A percentile compares a stretch with the other conserved stretches of the same genome.
phyloP scores from a whole-genome alignment of 1,140 invertebrate species.

The Lasioglossum baleicum region DNA sequence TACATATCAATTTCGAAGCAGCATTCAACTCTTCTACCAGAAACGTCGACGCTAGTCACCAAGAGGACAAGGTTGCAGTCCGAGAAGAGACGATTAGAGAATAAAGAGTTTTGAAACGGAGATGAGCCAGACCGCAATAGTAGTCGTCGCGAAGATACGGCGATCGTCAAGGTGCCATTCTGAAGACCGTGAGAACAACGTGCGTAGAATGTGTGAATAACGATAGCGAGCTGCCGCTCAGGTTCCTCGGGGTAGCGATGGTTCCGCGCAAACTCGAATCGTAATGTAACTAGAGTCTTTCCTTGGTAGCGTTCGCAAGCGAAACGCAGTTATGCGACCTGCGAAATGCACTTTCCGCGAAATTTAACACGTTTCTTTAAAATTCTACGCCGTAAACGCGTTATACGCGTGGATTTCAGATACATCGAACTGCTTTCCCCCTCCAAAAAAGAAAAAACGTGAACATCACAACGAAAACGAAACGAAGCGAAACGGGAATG shows the following conservation, averaged over 20 bases:
- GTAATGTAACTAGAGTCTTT: constrained; percentile 28
- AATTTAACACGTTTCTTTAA: constrained; percentile 18
- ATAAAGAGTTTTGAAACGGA: neutral
- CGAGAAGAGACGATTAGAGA: neutral
- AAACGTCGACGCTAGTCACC: too few species aligned
- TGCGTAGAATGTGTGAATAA: constrained; percentile 35
- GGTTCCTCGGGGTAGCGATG: constrained; percentile 5
- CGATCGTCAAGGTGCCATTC: constrained; percentile 5
- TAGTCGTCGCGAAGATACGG: neutral
- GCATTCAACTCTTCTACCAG: too few species aligned
- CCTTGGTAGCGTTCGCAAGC: neutral
- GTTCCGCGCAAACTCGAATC: constrained; percentile 21
- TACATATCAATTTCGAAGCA: too few species aligned
- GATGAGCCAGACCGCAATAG: neutral
- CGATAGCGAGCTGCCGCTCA: constrained; percentile 29
- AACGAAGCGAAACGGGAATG: too few species aligned
- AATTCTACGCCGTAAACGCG: neutral
- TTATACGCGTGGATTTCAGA: too few species aligned
- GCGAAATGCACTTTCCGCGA: constrained; percentile 14
- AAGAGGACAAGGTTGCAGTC: neutral
- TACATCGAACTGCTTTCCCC: neutral
- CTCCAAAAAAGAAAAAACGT: neutral
- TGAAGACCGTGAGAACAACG: constrained; percentile 39
- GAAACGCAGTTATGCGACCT: constrained; percentile 3
- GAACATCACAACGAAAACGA: neutral